Evolutionary conservation across 2,797 vertebrate genomes (phyloP), one percentile per base, ranked within the genome.

Genomic region (Crocidura indochinensis): DNA sequence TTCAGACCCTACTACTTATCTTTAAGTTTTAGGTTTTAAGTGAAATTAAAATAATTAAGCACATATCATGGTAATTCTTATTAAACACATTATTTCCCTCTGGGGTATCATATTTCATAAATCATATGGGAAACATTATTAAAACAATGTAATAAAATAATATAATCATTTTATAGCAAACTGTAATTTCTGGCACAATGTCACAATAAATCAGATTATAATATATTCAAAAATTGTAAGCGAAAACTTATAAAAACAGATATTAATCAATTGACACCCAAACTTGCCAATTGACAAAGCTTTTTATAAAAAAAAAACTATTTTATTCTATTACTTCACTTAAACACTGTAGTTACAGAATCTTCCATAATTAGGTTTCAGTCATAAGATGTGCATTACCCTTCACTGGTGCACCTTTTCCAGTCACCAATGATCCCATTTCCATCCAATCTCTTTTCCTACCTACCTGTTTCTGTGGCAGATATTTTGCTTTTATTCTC

Each of bases 91-190:
- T 77, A 85, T 53, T 88, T 69, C 14, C 51, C 75, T n/a, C 65
- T 88, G 3, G 4, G 10, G 56, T 26, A 79, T 14, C 12, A 44
- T 29, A 71, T 26, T 76, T 91, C 77, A 17, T 44, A 8, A 60
- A 65, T 69, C n/a, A 0, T 49, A 79, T 26, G 67, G 1, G 65
- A 71, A 71, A 53, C 1, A 53, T 4, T 51, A 46, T 75, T 49
- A 60, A 72, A 82, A 65, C 87, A 74, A 80, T 88, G 92, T 89
- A 56, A 79, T 77, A 93, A 82, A 19, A 10, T 38, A 78, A 56
- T 71, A 0, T 3, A 15, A 74, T 86, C 4, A 89, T 92, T 84
- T 2, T 44, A 47, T 49, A 85, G 14, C 15, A 79, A 84, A 0
- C 3, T 44, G 4, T 5, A 12, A 84, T 65, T 24, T 88, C 69